phyloP scores from a whole-genome alignment of 2,113 vertebrate genomes.

The Macquaria ambigua region DNA sequence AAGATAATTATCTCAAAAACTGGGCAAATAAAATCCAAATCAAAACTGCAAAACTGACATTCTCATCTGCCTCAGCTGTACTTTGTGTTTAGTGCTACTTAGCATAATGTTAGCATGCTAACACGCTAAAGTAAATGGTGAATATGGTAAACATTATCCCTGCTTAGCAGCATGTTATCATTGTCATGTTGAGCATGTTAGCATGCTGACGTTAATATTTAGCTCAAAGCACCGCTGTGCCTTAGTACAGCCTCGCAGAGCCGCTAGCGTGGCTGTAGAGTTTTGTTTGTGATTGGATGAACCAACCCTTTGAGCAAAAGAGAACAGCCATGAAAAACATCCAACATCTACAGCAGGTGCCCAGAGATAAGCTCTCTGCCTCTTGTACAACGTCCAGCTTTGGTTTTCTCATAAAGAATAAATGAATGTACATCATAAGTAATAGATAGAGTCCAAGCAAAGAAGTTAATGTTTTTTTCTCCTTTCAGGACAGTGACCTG shows the following conservation, averaged over 20 bases:
- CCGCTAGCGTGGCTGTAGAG: background rate
- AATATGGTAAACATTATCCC: background rate
- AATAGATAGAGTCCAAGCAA: slow-evolving; percentile 10
- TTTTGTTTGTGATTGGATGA: slow-evolving; percentile 7
- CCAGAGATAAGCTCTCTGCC: background rate
- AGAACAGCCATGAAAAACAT: slow-evolving; percentile 4
- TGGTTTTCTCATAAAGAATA: slow-evolving; percentile 27
- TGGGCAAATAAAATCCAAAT: background rate
- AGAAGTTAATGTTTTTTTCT: background rate
- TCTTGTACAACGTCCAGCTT: slow-evolving; percentile 1
- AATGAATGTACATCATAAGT: slow-evolving; percentile 24
- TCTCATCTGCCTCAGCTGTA: background rate
- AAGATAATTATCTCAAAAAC: background rate
- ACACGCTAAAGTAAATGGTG: background rate
- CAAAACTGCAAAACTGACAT: background rate
- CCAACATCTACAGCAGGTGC: background rate
- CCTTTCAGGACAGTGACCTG: slow-evolving; percentile 88
- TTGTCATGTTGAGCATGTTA: background rate
- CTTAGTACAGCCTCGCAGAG: background rate
- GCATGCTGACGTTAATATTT: no score
- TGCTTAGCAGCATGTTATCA: background rate
- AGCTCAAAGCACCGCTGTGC: background rate
- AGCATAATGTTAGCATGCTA: background rate
- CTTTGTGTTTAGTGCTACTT: no score
- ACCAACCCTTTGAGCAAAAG: slow-evolving; percentile 6